Base-by-base conservation (phyloP, 2,888 invertebrate genomes). In the Tachina fera region DNA sequence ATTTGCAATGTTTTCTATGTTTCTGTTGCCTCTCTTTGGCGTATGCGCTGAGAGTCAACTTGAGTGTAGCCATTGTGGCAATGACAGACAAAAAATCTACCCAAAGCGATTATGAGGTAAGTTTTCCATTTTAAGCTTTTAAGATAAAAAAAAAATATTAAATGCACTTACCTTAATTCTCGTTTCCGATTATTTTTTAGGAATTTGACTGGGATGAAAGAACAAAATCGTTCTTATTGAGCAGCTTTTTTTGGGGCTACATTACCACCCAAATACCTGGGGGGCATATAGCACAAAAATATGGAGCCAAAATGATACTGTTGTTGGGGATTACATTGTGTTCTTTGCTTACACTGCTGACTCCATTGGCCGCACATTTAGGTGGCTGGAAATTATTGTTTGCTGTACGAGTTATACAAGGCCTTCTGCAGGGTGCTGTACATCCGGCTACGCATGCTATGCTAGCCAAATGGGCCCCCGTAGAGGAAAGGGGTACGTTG, bases 1-100 rank as follows among this genome's bases (percentile, higher is more conserved):
- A 96, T 89, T 90, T 94, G 14, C 96, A 96, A 90, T 94, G 94
- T 41, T 89, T 95, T 19, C 91, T 96, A 84, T 93, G 96, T 89
- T 95, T 96, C 89, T 89, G 94, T 53, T 94, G 95, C 2, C 93
- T 95, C 87, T 92, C 94, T 0, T 93, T 95, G 47, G 94, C 95
- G 65, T 96, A 95, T 89, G 94, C 94, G 6, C 94, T 95, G 88
- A 93, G 96, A 68, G 95, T 96, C 58, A 95, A 95, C 88, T 94
- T 96, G 89, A 96, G 95, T 1, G 95, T 96, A 11, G 96, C 95
- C 0, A 94, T 96, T 75, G 95, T 96, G 2, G 96, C 96, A 39
- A 96, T 96, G 96, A 95, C 95, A 0, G 94, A 95, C 87, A 89
- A 89, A 0, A 89, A 91, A 4, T 90, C 92, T 1, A 92, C 91